A percentile compares a stretch with the other conserved stretches of the same genome.
Evolutionary conservation across 2,888 invertebrate species (phyloP).

Genomic region (Oscheius sp.): DNA sequence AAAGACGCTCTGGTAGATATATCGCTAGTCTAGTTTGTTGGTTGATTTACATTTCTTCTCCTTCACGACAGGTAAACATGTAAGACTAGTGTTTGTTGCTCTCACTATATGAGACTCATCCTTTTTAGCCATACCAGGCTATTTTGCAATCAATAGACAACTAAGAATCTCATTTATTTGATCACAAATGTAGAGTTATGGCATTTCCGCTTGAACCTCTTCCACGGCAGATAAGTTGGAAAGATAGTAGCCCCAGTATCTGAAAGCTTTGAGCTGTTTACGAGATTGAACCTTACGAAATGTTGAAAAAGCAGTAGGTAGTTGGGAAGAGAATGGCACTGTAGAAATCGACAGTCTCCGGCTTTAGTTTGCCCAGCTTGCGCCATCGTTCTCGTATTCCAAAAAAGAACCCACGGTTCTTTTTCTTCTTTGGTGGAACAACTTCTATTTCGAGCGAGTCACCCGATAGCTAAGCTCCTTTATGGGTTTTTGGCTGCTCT

Average conservation of each 20-base stretch:
- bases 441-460: conserved; percentile 31
- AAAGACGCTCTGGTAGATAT: conserved; percentile 59
- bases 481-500: conserved; percentile 41
- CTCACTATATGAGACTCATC: too few relatives aligned
- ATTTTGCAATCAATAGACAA: too few relatives aligned
- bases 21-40: too few relatives aligned
- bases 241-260: conserved; percentile 72
- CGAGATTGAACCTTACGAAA: conserved; percentile 54
- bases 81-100: too few relatives aligned
- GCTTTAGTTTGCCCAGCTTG: conserved; percentile 52
- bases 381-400: conserved; percentile 49
- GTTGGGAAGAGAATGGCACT: conserved; percentile 72
- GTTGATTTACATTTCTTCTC: too few relatives aligned
- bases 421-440: conserved; percentile 9
- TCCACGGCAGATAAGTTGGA: conserved; percentile 62
- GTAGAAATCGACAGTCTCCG: conserved; percentile 72
- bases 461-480: conserved; percentile 42
- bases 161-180: too few relatives aligned
- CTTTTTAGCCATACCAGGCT: too few relatives aligned
- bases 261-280: conserved; percentile 37
- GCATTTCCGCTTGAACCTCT: conserved; percentile 15
- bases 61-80: too few relatives aligned
- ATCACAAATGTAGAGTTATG: too few relatives aligned
- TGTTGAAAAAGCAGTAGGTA: conserved; percentile 71
- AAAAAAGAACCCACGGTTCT: conserved; percentile 26